phyloP scores from a whole-genome alignment of 2,888 invertebrate genomes.

The Rhabditophanes sp. region DNA sequence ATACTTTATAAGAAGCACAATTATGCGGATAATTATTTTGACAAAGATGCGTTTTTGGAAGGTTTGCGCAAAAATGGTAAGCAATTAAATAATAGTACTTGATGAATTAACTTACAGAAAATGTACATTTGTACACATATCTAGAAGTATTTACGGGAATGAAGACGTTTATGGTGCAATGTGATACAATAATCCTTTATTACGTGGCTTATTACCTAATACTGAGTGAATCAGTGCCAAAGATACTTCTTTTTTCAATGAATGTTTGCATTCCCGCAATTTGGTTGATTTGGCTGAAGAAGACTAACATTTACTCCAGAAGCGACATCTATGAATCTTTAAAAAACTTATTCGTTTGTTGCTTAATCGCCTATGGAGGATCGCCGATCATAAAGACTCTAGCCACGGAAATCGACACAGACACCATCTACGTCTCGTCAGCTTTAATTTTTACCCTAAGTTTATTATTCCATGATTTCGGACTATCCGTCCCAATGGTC shows the following conservation, averaged over 20 bases:
- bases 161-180: constrained; percentile 62
- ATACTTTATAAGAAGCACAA: constrained; percentile 71
- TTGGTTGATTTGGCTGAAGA: constrained; percentile 19
- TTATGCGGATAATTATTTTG: constrained; percentile 77
- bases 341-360: no score
- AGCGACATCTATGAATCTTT: no score
- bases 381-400: no score
- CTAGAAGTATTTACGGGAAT: constrained; percentile 60
- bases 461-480: constrained; percentile 80
- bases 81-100: no score
- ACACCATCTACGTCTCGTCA: constrained; percentile 85
- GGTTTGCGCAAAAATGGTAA: constrained; percentile 63
- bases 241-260: no score
- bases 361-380: no score
- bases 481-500: constrained; percentile 63
- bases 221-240: no score
- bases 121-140: constrained; percentile 58
- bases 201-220: no score
- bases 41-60: constrained; percentile 62
- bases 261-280: constrained; percentile 72
- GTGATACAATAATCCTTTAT: constrained; percentile 51
- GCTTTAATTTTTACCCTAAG: constrained; percentile 71
- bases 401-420: constrained; percentile 87
- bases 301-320: no score
- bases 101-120: no score